A percentile compares a stretch with the other conserved stretches of the same genome.
phyloP scores from a whole-genome alignment of 2,797 vertebrate species.

The Rhincodon typus region DNA sequence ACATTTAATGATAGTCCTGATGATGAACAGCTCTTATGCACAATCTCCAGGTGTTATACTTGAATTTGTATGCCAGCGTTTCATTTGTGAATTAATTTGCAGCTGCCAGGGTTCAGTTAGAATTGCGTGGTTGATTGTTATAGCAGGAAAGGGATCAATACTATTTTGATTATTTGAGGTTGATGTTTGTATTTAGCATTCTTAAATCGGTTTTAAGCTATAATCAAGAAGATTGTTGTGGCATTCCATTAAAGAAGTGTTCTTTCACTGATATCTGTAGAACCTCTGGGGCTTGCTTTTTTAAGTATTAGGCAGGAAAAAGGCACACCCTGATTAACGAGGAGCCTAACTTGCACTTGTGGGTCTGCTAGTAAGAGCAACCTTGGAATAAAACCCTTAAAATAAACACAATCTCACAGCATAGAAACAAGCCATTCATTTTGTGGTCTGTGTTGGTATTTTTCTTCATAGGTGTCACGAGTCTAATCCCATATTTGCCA shows the following conservation, averaged over 20 bases:
- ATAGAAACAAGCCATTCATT: background rate
- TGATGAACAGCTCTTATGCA: background rate
- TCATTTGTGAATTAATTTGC: background rate
- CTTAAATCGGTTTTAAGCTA: background rate
- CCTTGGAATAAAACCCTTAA: background rate
- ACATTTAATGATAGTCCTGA: background rate
- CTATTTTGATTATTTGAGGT: background rate
- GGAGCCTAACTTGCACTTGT: background rate
- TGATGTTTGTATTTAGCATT: background rate
- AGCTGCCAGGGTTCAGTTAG: background rate
- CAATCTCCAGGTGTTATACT: background rate
- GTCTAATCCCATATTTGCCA: background rate
- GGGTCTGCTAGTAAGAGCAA: background rate
- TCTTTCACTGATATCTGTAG: background rate
- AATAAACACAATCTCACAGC: background rate
- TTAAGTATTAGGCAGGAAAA: background rate
- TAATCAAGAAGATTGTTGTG: background rate
- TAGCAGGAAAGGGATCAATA: background rate
- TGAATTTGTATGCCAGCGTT: background rate
- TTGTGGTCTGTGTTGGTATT: background rate
- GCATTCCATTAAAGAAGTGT: background rate
- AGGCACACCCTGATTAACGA: background rate
- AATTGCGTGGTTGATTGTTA: background rate
- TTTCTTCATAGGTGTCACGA: background rate
- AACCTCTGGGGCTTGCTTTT: background rate